Percentiles rank a stretch among this genome's conserved stretches.
Conservation (phyloP, 2,888 invertebrate species). For the Eupithecia vulgata region DNA sequence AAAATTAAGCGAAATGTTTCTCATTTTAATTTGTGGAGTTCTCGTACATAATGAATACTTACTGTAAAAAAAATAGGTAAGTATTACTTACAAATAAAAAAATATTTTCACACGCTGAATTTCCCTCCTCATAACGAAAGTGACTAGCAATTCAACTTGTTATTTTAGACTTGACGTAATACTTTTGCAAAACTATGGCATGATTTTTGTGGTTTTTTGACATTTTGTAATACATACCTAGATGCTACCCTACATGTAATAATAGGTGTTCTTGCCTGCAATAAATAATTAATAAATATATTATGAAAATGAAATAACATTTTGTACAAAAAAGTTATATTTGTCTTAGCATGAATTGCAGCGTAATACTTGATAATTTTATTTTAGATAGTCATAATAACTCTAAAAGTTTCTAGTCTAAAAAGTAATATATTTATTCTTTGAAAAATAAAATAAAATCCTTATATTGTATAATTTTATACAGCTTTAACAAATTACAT, state of each 20-base stretch:
- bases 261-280: background rate
- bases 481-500: conserved; percentile 37
- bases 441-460: conserved; percentile 14
- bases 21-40: too few relatives aligned
- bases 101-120: background rate
- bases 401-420: conserved; percentile 31
- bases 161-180: background rate
- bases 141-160: background rate
- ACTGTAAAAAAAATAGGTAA: too few relatives aligned
- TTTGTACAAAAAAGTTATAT: conserved; percentile 30
- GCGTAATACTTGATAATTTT: conserved; percentile 25
- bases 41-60: too few relatives aligned
- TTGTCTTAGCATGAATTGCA: conserved; percentile 39
- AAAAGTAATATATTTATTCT: conserved; percentile 26
- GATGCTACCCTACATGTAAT: too few relatives aligned
- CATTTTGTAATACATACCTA: background rate
- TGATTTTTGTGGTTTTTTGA: background rate
- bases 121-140: background rate
- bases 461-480: conserved; percentile 17
- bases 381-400: conserved; percentile 25
- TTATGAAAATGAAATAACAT: background rate
- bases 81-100: background rate
- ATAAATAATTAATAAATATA: background rate
- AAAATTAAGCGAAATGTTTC: too few relatives aligned
- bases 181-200: background rate